Conservation (phyloP, 2,888 invertebrate species). For the Lagria hirta region DNA sequence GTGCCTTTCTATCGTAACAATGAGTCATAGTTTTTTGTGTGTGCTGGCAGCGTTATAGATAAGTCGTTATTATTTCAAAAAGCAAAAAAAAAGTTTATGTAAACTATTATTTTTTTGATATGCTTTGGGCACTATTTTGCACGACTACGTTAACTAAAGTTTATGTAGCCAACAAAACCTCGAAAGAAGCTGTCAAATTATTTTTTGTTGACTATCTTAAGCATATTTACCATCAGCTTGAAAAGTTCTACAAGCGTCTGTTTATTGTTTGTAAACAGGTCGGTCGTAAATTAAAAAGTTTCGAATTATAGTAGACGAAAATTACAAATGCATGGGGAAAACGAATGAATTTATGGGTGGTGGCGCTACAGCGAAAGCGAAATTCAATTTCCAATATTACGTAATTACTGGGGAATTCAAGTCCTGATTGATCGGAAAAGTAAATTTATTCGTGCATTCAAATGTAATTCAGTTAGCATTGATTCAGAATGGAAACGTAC, state of each 20-base stretch:
- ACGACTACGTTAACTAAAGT: no score
- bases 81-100: no score
- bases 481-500: conserved; percentile 27
- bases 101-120: no score
- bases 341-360: conserved; percentile 1
- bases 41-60: no score
- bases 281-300: conserved; percentile 16
- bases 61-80: no score
- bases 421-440: conserved; percentile 42
- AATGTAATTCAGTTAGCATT: conserved; percentile 41
- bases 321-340: conserved; percentile 12
- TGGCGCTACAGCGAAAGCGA: conserved; percentile 30
- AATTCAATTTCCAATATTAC: conserved; percentile 38
- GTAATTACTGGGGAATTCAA: conserved; percentile 41
- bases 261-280: conserved; percentile 16
- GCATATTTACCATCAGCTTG: no score
- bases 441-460: conserved; percentile 42
- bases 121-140: no score
- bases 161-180: no score
- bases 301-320: conserved; percentile 17
- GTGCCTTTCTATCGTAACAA: no score
- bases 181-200: no score
- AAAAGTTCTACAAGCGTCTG: conserved; percentile 1
- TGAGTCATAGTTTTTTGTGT: no score
- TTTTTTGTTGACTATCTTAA: no score